These are phyloP conservation scores for Jaculus jaculus DNA, from an alignment of 2,113 vertebrate genomes.

Conservation along the genomic window DNA sequence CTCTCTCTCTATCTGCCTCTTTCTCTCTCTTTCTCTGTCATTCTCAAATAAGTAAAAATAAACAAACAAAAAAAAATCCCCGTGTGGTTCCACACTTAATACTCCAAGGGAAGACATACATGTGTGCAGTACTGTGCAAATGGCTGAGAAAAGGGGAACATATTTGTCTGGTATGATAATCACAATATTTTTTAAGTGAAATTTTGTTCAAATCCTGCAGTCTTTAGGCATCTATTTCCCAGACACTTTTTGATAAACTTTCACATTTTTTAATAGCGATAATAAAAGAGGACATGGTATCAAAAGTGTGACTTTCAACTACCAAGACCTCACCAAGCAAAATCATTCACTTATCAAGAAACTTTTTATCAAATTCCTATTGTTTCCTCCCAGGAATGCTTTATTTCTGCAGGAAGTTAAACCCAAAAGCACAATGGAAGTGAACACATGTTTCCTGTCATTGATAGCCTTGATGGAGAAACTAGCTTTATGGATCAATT, in stretches of 20 bases:
- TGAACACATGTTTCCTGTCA: not conserved
- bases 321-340: not conserved
- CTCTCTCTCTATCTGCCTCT: too few species aligned
- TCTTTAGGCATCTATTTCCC: not conserved
- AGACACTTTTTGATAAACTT: not conserved
- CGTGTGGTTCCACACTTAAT: not conserved
- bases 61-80: too few species aligned
- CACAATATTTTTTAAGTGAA: not conserved
- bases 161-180: not conserved
- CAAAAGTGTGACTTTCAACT: not conserved
- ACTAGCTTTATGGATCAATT: not conserved
- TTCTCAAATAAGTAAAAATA: too few species aligned
- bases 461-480: not conserved
- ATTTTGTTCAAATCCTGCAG: not conserved
- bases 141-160: not conserved
- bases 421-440: not conserved
- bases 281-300: not conserved
- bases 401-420: not conserved
- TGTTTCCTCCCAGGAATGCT: not conserved
- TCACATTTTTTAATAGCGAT: not conserved
- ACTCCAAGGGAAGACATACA: not conserved
- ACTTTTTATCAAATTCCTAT: slow-evolving; percentile 28
- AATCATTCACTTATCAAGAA: slow-evolving; percentile 43
- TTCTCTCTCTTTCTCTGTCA: too few species aligned
- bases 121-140: not conserved